phyloP scores from a whole-genome alignment of 2,113 vertebrate species.

The Callopanchax toddi region DNA sequence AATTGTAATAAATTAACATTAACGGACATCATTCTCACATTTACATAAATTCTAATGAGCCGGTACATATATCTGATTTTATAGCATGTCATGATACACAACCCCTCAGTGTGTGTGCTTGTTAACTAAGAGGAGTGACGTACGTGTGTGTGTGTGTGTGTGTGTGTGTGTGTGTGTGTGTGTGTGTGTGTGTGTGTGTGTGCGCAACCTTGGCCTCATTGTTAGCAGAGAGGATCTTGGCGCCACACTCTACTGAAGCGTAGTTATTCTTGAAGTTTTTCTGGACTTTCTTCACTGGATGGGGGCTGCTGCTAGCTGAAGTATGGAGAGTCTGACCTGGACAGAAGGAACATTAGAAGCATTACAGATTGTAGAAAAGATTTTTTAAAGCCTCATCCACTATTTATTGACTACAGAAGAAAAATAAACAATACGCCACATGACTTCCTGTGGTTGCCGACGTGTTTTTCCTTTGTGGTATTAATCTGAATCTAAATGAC shows the following conservation, averaged over 20 bases:
- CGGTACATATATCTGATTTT: neutral
- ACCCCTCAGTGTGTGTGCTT: neutral
- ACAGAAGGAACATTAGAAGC: slow-evolving; percentile 17
- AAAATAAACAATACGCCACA: too few species aligned
- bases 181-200: neutral
- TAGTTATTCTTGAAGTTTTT: slow-evolving; percentile 99
- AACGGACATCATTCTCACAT: neutral
- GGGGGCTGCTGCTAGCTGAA: slow-evolving; percentile 85
- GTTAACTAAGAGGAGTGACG: too few species aligned
- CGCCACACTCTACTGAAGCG: slow-evolving; percentile 97
- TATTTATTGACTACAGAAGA: too few species aligned
- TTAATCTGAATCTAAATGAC: slow-evolving; percentile 33
- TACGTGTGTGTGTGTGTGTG: slow-evolving; percentile 6
- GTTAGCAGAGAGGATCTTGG: slow-evolving; percentile 97
- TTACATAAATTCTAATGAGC: neutral
- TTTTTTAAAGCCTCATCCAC: neutral
- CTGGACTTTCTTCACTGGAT: slow-evolving; percentile 92
- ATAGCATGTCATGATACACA: neutral
- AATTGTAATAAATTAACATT: neutral
- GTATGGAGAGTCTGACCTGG: slow-evolving; percentile 93
- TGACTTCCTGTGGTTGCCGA: neutral
- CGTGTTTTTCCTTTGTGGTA: neutral
- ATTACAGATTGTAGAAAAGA: slow-evolving; percentile 6
- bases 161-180: too few species aligned
- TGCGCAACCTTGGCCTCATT: slow-evolving; percentile 94